phyloP scores from a whole-genome alignment of 1,140 invertebrate genomes.

The Sinonovacula constricta region DNA sequence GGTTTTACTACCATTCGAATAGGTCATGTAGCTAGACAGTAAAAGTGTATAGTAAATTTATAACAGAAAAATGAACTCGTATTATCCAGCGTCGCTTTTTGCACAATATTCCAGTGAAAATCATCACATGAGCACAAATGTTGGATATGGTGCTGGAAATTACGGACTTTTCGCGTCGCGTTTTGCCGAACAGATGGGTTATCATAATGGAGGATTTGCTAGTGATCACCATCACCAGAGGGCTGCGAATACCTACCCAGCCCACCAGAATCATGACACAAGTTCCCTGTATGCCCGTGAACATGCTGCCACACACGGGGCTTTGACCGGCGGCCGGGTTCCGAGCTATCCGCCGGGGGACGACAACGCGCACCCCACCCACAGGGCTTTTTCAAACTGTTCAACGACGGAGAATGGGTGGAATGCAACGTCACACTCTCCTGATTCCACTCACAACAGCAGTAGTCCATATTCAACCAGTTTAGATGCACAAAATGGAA shows the following conservation, averaged over 20 bases:
- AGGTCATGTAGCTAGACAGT: conserved; percentile 72
- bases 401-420: conserved; percentile 46
- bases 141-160: conserved; percentile 65
- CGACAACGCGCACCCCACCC: conserved; percentile 41
- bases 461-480: conserved; percentile 57
- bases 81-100: conserved; percentile 71
- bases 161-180: conserved; percentile 71
- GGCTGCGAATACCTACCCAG: conserved; percentile 59
- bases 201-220: conserved; percentile 63
- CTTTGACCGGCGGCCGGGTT: conserved; percentile 43
- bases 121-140: conserved; percentile 63
- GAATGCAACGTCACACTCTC: conserved; percentile 59
- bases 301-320: conserved; percentile 42
- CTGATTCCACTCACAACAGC: conserved; percentile 59
- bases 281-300: conserved; percentile 54
- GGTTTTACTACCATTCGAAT: conserved; percentile 60
- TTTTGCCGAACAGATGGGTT: conserved; percentile 69
- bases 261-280: conserved; percentile 57
- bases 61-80: conserved; percentile 72
- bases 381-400: conserved; percentile 46
- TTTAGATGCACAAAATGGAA: conserved; percentile 53
- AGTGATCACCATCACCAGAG: conserved; percentile 58
- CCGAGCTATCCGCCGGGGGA: conserved; percentile 45
- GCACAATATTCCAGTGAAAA: conserved; percentile 70
- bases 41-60: conserved; percentile 63